Evolutionary conservation across 2,888 invertebrate genomes (phyloP), one percentile per base, ranked within the genome.

Genomic region (Spodoptera littoralis): DNA sequence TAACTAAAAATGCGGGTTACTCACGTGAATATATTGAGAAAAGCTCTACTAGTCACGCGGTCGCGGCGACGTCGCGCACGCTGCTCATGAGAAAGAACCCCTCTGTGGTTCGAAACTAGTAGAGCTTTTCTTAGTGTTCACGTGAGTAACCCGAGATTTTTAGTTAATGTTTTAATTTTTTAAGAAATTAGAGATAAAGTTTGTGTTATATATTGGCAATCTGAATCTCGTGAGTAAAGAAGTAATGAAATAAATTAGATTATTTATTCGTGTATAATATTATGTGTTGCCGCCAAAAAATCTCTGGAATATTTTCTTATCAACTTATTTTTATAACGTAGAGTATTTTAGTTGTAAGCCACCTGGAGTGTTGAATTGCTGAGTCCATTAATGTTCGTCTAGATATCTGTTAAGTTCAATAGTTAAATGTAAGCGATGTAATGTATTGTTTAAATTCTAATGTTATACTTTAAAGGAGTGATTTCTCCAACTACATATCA

Each of bases 401-500:
- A 90, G 85, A 81, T 68, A 82, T 82, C 75, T 72, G 76, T 86
- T 88, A 88, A 84, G 90, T 91, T 92, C 87, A 84, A 85, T 85
- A 88, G 82, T 64, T 74, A 84, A 80, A 79, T 79, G 75, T 90
- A 90, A 88, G 88, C 81, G 77, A 82, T 85, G 84, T 88, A 88
- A 88, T 80, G 65, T 86, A 90, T 89, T 85, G 85, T 90, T 90
- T 88, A 84, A 87, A 89, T 87, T 87, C 85, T 90, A 91, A 90
- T 85, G 83, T 88, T 84, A 88, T 87, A 90, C 84, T 89, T 79
- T 88, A 89, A 91, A 84, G 80, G 92, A 92, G 94, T 92, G 91
- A 90, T 93, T 84, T 80, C 93, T 94, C 93, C 91, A 89, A 83
- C 92, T 88, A 94, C 94, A 94, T 94, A 94, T 94, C 94, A 94